Evolutionary conservation across 2,888 invertebrate genomes (phyloP).

Genomic region (Philereme vetulata): DNA sequence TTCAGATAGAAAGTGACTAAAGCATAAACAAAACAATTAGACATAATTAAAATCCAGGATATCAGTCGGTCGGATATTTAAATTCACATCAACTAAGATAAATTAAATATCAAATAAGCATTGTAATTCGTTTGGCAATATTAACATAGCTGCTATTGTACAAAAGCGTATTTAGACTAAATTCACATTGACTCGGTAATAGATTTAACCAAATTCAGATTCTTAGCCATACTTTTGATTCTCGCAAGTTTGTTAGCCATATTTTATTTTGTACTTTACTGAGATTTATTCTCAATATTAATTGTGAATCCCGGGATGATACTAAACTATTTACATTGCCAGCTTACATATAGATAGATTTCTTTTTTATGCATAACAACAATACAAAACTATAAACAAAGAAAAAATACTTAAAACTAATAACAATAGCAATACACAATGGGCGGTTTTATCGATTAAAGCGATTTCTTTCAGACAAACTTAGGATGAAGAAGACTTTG

Average conservation of each 20-base stretch:
- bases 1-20: not conserved
- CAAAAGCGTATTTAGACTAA: conserved; percentile 17
- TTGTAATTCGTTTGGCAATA: not conserved
- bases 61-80: too few relatives aligned
- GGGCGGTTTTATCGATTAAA: too few relatives aligned
- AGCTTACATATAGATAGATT: too few relatives aligned
- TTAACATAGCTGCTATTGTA: conserved; percentile 11
- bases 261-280: not conserved
- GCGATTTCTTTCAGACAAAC: too few relatives aligned
- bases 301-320: not conserved
- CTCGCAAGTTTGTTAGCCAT: not conserved
- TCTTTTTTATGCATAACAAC: too few relatives aligned
- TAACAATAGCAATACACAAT: too few relatives aligned
- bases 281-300: not conserved
- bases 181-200: conserved; percentile 10
- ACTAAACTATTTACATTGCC: not conserved
- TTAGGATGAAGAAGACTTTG: too few relatives aligned
- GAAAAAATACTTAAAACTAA: too few relatives aligned
- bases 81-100: too few relatives aligned
- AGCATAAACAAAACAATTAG: too few relatives aligned
- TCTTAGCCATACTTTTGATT: not conserved
- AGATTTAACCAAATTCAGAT: not conserved
- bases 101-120: not conserved
- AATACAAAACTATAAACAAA: too few relatives aligned
- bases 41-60: not conserved